phyloP scores from a whole-genome alignment of 1,140 invertebrate genomes.

The Diorhabda carinulata region DNA sequence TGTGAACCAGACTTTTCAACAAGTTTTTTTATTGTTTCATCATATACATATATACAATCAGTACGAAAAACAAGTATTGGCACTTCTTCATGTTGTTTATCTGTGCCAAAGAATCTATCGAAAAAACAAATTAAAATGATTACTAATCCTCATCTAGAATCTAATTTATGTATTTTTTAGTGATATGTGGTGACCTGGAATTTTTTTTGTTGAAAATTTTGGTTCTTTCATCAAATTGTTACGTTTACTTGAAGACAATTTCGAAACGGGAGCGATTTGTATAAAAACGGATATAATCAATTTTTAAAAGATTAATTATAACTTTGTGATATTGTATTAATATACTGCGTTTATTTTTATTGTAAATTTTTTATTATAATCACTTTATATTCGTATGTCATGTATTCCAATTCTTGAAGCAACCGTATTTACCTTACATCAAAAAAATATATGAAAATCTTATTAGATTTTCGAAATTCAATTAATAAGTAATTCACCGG shows the following conservation, averaged over 20 bases:
- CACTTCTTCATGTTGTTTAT: too few species aligned
- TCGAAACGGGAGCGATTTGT: conserved; percentile 28
- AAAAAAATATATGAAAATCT: too few species aligned
- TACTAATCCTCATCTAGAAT: too few species aligned
- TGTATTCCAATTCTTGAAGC: too few species aligned
- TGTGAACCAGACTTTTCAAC: conserved; percentile 7
- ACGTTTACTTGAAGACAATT: conserved; percentile 4
- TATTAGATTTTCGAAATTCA: too few species aligned
- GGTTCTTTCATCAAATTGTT: conserved; percentile 6
- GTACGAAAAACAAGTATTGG: too few species aligned
- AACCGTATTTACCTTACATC: too few species aligned
- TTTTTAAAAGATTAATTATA: conserved; percentile 35
- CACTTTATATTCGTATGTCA: too few species aligned
- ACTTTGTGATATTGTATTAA: conserved; percentile 39
- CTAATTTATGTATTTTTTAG: neutral
- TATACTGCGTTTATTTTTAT: conserved; percentile 29
- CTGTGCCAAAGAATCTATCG: too few species aligned
- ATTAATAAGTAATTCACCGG: too few species aligned
- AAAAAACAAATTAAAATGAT: too few species aligned
- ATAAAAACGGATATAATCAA: conserved; percentile 36
- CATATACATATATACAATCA: too few species aligned
- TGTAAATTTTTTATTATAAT: conserved; percentile 19
- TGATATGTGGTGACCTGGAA: neutral
- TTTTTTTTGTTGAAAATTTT: conserved; percentile 14
- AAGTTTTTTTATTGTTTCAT: neutral